These are phyloP conservation scores for Bos indicus DNA, from an alignment of 2,113 vertebrate species.

Conservation along the genomic window DNA sequence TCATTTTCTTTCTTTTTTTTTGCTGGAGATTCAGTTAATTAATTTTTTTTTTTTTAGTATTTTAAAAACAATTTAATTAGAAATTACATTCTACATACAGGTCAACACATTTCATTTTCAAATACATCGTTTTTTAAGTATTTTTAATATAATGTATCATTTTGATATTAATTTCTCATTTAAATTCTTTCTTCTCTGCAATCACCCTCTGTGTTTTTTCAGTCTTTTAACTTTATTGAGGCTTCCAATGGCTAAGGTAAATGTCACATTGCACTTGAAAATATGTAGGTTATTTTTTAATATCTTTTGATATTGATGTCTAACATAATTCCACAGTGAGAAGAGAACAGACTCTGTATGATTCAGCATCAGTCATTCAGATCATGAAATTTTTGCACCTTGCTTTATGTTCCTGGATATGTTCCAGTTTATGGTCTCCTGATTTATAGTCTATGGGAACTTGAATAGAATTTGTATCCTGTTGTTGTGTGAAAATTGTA, in stretches of 20 bases:
- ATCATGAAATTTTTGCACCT: not conserved
- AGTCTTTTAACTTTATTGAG: not conserved
- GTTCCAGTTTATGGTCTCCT: not conserved
- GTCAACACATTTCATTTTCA: not conserved
- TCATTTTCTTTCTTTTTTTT: not conserved
- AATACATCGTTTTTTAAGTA: not conserved
- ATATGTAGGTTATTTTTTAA: not conserved
- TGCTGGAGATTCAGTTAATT: no score
- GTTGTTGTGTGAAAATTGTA: not conserved
- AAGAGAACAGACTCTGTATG: not conserved
- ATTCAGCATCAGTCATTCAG: not conserved
- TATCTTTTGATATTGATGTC: not conserved
- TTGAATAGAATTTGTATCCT: not conserved
- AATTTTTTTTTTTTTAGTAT: no score
- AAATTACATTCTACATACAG: no score
- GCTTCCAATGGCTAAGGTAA: not conserved
- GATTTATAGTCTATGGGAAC: not conserved
- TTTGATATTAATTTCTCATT: not conserved
- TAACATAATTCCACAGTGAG: not conserved
- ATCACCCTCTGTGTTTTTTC: not conserved
- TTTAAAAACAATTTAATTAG: no score
- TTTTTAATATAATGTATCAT: not conserved
- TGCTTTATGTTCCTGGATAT: not conserved
- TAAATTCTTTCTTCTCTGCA: not conserved
- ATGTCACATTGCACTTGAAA: not conserved